Evolutionary conservation across 2,113 vertebrate species (phyloP).

Genomic region (Dipodomys spectabilis): DNA sequence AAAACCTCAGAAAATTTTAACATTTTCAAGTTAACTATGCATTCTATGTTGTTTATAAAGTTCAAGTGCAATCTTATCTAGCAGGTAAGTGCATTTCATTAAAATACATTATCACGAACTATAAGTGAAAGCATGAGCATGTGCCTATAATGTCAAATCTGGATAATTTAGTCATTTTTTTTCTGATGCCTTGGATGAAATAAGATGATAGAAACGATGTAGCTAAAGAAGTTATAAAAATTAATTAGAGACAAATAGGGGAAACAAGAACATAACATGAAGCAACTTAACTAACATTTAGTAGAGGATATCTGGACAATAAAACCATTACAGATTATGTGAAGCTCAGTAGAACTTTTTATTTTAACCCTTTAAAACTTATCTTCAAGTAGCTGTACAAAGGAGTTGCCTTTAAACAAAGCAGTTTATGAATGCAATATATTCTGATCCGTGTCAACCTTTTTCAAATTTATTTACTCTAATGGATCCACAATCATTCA

Average conservation of each 20-base stretch:
- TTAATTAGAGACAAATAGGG: slow-evolving; percentile 60
- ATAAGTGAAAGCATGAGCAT: slow-evolving; percentile 15
- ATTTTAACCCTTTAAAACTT: slow-evolving; percentile 18
- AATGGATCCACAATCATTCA: neutral
- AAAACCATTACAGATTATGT: slow-evolving; percentile 24
- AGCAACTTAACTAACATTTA: slow-evolving; percentile 54
- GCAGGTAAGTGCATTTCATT: neutral
- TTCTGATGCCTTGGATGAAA: slow-evolving; percentile 15
- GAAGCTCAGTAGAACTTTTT: slow-evolving; percentile 24
- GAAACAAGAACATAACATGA: slow-evolving; percentile 28
- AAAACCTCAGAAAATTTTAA: neutral
- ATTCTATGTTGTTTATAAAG: slow-evolving; percentile 42
- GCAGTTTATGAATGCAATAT: no score
- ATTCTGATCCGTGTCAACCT: no score
- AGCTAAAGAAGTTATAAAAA: slow-evolving; percentile 38
- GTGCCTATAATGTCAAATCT: neutral
- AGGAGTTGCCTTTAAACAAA: no score
- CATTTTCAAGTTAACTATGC: slow-evolving; percentile 24
- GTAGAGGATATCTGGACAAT: slow-evolving; percentile 46
- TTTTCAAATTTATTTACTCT: slow-evolving; percentile 51
- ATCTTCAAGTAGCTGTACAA: no score
- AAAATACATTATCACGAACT: slow-evolving; percentile 50
- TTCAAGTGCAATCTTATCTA: slow-evolving; percentile 31
- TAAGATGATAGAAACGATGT: slow-evolving; percentile 45
- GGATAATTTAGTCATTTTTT: neutral